These are phyloP conservation scores for Fabriciana adippe DNA, from an alignment of 2,888 invertebrate species.

Conservation along the genomic window DNA sequence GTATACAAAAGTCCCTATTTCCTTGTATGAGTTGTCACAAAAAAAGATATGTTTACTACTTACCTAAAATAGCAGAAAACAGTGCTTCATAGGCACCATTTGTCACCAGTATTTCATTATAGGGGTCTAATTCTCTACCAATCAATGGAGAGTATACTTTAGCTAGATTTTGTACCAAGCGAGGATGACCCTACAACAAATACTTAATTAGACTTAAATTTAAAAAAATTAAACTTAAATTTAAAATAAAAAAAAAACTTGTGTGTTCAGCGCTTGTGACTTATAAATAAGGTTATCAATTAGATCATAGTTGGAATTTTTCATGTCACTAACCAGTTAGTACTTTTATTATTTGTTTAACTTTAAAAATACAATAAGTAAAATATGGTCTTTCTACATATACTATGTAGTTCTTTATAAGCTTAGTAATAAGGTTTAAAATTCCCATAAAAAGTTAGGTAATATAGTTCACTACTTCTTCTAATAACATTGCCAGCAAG, in stretches of 20 bases:
- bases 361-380: not conserved
- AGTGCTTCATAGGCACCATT: slow-evolving; percentile 97
- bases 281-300: too few species aligned
- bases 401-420: not conserved
- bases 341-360: not conserved
- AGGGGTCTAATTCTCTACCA: slow-evolving; percentile 89
- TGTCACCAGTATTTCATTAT: slow-evolving; percentile 93
- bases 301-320: not conserved
- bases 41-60: slow-evolving; percentile 28
- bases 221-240: too few species aligned
- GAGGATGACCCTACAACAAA: slow-evolving; percentile 91
- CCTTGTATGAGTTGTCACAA: too few species aligned
- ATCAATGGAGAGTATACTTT: slow-evolving; percentile 92
- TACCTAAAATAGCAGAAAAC: slow-evolving; percentile 89
- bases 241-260: too few species aligned
- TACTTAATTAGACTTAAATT: too few species aligned
- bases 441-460: too few species aligned
- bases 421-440: not conserved
- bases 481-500: too few species aligned
- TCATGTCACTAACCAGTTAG: not conserved
- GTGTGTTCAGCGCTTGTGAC: too few species aligned
- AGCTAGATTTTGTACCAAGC: slow-evolving; percentile 91
- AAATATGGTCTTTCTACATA: not conserved
- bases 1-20: too few species aligned
- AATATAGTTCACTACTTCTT: too few species aligned